phyloP scores from a whole-genome alignment of 2,888 invertebrate genomes.

The Lasioglossum oenotherae region DNA sequence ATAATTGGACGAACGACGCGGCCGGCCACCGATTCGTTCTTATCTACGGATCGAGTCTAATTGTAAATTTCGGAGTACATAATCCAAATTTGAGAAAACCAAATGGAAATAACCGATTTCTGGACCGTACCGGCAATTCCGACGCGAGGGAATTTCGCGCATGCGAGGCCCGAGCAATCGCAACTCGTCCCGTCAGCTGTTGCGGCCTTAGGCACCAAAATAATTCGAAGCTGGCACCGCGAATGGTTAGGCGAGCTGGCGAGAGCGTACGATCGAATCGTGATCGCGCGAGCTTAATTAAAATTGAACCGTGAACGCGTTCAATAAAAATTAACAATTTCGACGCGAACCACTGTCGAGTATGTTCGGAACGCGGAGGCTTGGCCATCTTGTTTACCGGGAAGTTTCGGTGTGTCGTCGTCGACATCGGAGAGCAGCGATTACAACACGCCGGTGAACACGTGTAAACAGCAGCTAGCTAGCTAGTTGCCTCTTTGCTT shows the following conservation, averaged over 20 bases:
- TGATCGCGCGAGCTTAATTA: slow-evolving; percentile 40
- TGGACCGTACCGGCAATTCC: slow-evolving; percentile 7
- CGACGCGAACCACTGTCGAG: background rate
- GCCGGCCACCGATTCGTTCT: slow-evolving; percentile 11
- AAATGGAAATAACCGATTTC: background rate
- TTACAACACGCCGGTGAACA: slow-evolving; percentile 5
- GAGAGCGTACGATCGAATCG: slow-evolving; percentile 10
- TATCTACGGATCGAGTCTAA: too few relatives aligned
- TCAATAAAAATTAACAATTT: too few relatives aligned
- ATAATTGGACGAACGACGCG: slow-evolving; percentile 40
- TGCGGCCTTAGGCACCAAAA: slow-evolving; percentile 66
- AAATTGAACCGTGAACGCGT: background rate
- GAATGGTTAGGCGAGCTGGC: slow-evolving; percentile 56
- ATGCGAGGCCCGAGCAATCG: slow-evolving; percentile 31
- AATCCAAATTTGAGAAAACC: too few relatives aligned
- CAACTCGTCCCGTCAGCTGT: slow-evolving; percentile 49
- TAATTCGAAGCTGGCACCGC: slow-evolving; percentile 65
- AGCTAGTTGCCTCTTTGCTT: background rate
- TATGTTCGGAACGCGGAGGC: background rate
- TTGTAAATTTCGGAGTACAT: too few relatives aligned
- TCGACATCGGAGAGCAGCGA: background rate
- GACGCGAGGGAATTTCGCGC: slow-evolving; percentile 39
- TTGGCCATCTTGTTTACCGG: background rate
- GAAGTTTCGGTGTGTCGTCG: background rate
- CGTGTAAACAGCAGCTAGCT: slow-evolving; percentile 1